These are phyloP conservation scores for Orestias chungarensis DNA, from an alignment of 2,797 vertebrate genomes.

Conservation along the genomic window DNA sequence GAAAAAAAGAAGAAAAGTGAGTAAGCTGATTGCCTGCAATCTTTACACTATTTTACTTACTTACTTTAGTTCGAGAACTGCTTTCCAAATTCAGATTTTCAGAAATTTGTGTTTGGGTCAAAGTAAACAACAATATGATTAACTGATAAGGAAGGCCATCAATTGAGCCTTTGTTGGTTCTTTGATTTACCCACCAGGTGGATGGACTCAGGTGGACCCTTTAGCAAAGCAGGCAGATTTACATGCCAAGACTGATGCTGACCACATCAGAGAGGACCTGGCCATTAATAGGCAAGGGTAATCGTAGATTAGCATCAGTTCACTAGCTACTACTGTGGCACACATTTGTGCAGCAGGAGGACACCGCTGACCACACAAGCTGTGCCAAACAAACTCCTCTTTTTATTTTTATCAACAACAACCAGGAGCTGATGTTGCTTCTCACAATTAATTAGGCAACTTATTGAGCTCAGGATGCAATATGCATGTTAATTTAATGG, in stretches of 20 bases:
- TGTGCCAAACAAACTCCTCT: slow-evolving; percentile 55
- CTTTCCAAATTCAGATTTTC: not conserved
- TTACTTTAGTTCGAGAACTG: too few species aligned
- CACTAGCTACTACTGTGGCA: slow-evolving; percentile 48
- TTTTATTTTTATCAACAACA: slow-evolving; percentile 56
- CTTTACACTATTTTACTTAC: too few species aligned
- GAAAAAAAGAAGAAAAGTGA: too few species aligned
- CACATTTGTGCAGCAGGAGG: slow-evolving; percentile 33
- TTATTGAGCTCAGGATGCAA: slow-evolving; percentile 79
- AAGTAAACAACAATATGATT: not conserved
- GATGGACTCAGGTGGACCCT: slow-evolving; percentile 68
- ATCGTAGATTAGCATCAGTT: slow-evolving; percentile 67
- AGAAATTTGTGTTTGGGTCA: not conserved
- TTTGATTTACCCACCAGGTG: slow-evolving; percentile 52
- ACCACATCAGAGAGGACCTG: slow-evolving; percentile 79
- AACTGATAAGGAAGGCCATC: slow-evolving; percentile 20
- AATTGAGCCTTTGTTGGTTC: slow-evolving; percentile 36
- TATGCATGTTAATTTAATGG: slow-evolving; percentile 82
- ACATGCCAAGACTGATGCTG: slow-evolving; percentile 69
- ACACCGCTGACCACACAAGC: slow-evolving; percentile 42
- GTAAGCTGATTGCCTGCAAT: not conserved
- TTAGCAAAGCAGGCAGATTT: slow-evolving; percentile 68
- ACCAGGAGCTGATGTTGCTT: slow-evolving; percentile 67
- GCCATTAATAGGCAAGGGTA: slow-evolving; percentile 72
- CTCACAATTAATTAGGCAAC: slow-evolving; percentile 76